These are phyloP conservation scores for Oreochromis mossambicus DNA, from an alignment of 2,797 vertebrate genomes.

Conservation along the genomic window DNA sequence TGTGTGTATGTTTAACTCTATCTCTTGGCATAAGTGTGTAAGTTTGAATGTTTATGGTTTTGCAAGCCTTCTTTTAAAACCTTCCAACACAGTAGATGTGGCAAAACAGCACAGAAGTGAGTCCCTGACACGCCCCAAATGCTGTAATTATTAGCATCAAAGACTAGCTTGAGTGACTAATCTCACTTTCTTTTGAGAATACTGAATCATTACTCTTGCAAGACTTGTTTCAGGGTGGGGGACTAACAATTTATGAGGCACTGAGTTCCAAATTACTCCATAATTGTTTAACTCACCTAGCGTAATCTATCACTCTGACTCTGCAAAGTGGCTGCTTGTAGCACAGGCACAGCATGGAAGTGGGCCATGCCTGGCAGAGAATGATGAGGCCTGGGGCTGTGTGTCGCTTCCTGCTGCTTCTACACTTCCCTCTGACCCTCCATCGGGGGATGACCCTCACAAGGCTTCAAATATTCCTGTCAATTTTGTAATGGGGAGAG, in stretches of 20 bases:
- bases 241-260: slow-evolving; percentile 49
- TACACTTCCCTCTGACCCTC: neutral
- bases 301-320: slow-evolving; percentile 73
- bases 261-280: slow-evolving; percentile 52
- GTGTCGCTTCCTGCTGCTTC: slow-evolving; percentile 25
- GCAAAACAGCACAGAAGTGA: neutral
- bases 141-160: slow-evolving; percentile 21
- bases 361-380: slow-evolving; percentile 63
- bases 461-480: slow-evolving; percentile 41
- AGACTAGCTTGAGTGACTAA: neutral
- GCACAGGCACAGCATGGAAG: slow-evolving; percentile 51
- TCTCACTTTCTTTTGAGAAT: slow-evolving; percentile 22
- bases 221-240: slow-evolving; percentile 32
- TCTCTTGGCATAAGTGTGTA: neutral
- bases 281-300: slow-evolving; percentile 73
- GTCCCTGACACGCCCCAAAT: neutral
- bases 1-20: neutral
- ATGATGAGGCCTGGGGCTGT: slow-evolving; percentile 56
- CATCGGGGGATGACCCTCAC: slow-evolving; percentile 15
- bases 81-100: neutral
- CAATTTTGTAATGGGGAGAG: slow-evolving; percentile 36
- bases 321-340: slow-evolving; percentile 39
- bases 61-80: neutral
- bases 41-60: neutral
- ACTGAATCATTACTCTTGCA: slow-evolving; percentile 50